Base-by-base conservation (phyloP, 2,888 invertebrate species). In the Andrena bicolor region DNA sequence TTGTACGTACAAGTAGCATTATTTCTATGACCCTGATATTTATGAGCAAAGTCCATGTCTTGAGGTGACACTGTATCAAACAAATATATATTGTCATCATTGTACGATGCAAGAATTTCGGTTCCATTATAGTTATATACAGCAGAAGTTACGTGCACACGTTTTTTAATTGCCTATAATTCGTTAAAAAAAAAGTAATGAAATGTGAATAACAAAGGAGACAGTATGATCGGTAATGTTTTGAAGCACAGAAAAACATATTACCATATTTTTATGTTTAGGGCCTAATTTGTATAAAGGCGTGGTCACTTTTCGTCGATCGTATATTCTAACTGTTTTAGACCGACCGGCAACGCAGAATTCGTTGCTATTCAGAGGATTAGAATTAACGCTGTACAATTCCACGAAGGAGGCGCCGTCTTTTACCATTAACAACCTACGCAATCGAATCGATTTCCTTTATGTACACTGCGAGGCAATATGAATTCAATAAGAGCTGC, bases 41-140 rank as follows among this genome's bases (percentile, higher is more conserved):
- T 95, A 94, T 95, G 95, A 83, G 94, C 92, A 87, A 91, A 95
- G 86, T 94, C 94, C 35, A 94, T 94, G 5, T 86, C 72, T 72
- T 0, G 94, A 3, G 95, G 94, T 79, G 94, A 93, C 56, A 92
- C 94, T 23, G 96, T 95, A 92, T 98, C 97, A 91, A 98, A 99
- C 51, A 99, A 94, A 94, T 98, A 99, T 86, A 99, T 97, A 90
- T 98, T 97, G 83, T 98, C 98, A 92, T 99, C 98, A 93, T 98
- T 98, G 94, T 99, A 99, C 0, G 98, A 97, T n/a, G 97, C 98
- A 13, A 99, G 94, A 70, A 99, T 96, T 95, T 99, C 98, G 69
- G 97, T 96, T 60, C 99, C 99, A 94, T 97, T 96, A 94, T 98
- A 96, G 94, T 98, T 99, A 94, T 98, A 99, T 2, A 98, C 96